Conservation (phyloP, 2,888 invertebrate species). For the Melinaea menophilus region DNA sequence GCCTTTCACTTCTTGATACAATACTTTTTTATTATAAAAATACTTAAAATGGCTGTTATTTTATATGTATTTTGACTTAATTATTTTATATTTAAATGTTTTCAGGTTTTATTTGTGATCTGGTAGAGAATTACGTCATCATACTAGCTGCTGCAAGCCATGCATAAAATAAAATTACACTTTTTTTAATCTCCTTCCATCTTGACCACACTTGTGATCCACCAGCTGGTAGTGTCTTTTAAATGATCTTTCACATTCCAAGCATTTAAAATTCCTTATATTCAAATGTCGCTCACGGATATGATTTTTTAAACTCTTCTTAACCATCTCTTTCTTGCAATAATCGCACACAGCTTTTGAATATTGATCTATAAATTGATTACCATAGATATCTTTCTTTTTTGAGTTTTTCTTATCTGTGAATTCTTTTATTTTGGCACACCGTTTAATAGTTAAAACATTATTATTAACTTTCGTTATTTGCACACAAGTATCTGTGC, state of each 20-base stretch:
- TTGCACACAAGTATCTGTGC: constrained; percentile 48
- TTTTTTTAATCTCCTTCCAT: constrained; percentile 18
- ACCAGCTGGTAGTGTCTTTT: constrained; percentile 53
- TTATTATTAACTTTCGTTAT: constrained; percentile 62
- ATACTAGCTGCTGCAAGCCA: background rate
- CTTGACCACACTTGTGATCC: constrained; percentile 46
- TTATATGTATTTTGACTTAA: too few species aligned
- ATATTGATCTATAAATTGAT: constrained; percentile 37
- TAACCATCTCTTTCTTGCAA: constrained; percentile 63
- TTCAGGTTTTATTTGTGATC: background rate
- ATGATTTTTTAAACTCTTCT: constrained; percentile 57
- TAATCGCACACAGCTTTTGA: constrained; percentile 59
- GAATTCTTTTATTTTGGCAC: constrained; percentile 29
- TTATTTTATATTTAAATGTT: too few species aligned
- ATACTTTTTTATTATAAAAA: too few species aligned
- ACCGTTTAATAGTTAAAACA: constrained; percentile 49
- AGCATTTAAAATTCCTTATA: constrained; percentile 50
- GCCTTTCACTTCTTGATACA: too few species aligned
- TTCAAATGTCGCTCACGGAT: constrained; percentile 57
- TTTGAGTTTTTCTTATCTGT: constrained; percentile 10
- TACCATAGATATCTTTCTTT: constrained; percentile 31
- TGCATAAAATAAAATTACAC: background rate
- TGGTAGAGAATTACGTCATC: background rate
- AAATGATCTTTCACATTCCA: constrained; percentile 42
- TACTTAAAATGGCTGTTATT: too few species aligned